Percentiles rank a stretch among this genome's conserved stretches.
Evolutionary conservation across 2,888 invertebrate genomes (phyloP).

Genomic region (Meiosimyza decipiens): DNA sequence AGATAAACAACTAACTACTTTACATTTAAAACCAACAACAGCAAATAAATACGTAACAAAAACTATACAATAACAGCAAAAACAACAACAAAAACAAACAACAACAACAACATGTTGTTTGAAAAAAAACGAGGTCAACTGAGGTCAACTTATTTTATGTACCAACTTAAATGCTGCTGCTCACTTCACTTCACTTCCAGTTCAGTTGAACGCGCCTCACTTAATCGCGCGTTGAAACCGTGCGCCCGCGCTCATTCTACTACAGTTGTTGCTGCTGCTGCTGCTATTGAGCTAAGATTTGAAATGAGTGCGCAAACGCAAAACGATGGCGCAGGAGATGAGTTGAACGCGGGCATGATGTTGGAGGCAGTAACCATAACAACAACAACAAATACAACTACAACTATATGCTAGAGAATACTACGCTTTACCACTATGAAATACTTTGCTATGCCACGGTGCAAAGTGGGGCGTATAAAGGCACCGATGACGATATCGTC

Average conservation of each 20-base stretch:
- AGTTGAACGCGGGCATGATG: not conserved
- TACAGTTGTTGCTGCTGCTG: no score
- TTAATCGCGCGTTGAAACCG: not conserved
- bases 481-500: not conserved
- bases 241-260: not conserved
- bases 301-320: slow-evolving; percentile 24
- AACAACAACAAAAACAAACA: slow-evolving; percentile 32
- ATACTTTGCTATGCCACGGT: not conserved
- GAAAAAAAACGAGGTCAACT: slow-evolving; percentile 59
- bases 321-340: not conserved
- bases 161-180: slow-evolving; percentile 45
- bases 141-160: slow-evolving; percentile 64
- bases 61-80: slow-evolving; percentile 32
- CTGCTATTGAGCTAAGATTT: not conserved
- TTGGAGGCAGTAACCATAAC: slow-evolving; percentile 22
- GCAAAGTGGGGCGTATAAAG: slow-evolving; percentile 33
- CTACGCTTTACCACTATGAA: no score
- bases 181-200: slow-evolving; percentile 26
- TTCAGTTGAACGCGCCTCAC: slow-evolving; percentile 10
- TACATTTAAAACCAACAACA: slow-evolving; percentile 32
- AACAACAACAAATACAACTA: slow-evolving; percentile 27
- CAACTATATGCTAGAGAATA: slow-evolving; percentile 17
- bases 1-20: not conserved
- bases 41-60: slow-evolving; percentile 32
- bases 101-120: slow-evolving; percentile 30